Percentiles rank a stretch among this genome's conserved stretches.
Conservation (phyloP, 1,140 invertebrate species). For the Portunus trituberculatus region DNA sequence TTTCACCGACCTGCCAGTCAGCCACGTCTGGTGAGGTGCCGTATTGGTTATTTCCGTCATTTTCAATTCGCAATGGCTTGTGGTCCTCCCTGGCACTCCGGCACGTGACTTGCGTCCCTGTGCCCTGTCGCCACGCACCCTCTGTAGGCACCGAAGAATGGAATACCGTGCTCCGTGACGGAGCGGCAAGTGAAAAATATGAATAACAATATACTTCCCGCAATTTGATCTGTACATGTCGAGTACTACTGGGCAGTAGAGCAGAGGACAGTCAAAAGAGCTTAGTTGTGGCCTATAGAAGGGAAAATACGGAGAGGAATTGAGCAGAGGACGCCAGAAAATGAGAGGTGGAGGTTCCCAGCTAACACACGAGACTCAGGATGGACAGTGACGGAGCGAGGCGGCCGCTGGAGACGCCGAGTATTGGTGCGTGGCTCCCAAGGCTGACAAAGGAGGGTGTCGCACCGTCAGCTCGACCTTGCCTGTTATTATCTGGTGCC, state of each 20-base stretch:
- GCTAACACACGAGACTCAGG: neutral
- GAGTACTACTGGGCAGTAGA: too few relatives aligned
- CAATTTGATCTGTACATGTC: too few relatives aligned
- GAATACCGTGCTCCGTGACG: too few relatives aligned
- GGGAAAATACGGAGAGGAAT: neutral
- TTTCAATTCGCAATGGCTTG: neutral
- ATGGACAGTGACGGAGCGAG: neutral
- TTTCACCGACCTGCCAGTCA: neutral
- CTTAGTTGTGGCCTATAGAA: too few relatives aligned
- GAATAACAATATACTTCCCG: too few relatives aligned
- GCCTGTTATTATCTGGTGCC: neutral
- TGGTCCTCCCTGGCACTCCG: neutral
- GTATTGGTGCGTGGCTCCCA: neutral
- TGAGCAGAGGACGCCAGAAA: neutral
- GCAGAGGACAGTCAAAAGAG: too few relatives aligned
- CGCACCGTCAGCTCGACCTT: neutral
- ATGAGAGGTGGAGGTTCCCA: neutral
- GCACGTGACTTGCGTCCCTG: too few relatives aligned
- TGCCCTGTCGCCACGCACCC: too few relatives aligned
- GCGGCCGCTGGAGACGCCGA: neutral
- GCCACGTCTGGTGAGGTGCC: neutral
- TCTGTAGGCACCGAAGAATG: too few relatives aligned
- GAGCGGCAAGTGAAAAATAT: too few relatives aligned
- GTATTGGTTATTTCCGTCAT: neutral
- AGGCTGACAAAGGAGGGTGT: slow-evolving; percentile 17